These are phyloP conservation scores for Mnemiopsis leidyi DNA, from an alignment of 37 sponge, comb jelly and placozoan species.

Conservation along the genomic window DNA sequence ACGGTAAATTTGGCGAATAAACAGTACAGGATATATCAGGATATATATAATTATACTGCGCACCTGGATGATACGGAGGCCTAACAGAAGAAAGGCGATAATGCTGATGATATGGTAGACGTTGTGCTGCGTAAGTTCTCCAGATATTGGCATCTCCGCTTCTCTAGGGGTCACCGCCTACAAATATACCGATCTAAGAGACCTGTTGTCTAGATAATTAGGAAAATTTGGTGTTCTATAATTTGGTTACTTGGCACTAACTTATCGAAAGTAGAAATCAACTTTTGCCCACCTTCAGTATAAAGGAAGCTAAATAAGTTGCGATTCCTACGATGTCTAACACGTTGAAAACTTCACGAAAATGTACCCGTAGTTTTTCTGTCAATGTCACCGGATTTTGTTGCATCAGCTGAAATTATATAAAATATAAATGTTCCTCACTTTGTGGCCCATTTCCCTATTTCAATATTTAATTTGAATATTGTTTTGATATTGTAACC, in stretches of 20 bases:
- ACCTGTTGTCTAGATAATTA: no score
- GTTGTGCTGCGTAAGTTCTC: constrained; percentile 6
- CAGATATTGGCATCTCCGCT: neutral
- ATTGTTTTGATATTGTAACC: no score
- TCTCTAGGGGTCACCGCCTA: neutral
- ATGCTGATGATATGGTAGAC: neutral
- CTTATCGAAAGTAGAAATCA: neutral
- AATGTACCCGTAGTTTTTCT: constrained; percentile 19
- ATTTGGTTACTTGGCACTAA: no score
- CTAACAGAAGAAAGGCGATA: constrained; percentile 13
- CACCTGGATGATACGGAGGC: constrained; percentile 3
- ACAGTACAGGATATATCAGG: neutral
- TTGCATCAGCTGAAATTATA: constrained; percentile 51
- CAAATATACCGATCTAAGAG: neutral
- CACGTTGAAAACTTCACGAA: neutral
- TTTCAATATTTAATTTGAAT: no score
- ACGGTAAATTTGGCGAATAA: no score
- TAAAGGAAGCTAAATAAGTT: neutral
- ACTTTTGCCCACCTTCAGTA: constrained; percentile 12
- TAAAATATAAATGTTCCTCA: no score
- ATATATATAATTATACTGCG: neutral
- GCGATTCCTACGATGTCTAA: constrained; percentile 3
- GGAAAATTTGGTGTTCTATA: no score
- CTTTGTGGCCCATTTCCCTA: no score
- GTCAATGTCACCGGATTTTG: constrained; percentile 11